Conservation (phyloP, 2,113 vertebrate genomes). For the Hemicordylus capensis region DNA sequence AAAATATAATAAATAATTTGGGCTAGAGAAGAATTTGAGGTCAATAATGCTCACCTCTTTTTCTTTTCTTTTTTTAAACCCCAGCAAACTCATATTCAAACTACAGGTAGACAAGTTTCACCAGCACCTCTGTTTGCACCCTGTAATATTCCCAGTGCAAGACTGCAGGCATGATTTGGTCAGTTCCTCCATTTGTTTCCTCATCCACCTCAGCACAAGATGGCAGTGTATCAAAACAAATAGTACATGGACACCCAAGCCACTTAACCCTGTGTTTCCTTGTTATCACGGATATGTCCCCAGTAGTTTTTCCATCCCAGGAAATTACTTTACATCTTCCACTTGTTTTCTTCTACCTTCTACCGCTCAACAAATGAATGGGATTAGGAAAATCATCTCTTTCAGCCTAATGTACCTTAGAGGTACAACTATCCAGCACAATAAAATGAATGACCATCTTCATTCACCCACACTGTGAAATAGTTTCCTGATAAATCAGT, state of each 20-base stretch:
- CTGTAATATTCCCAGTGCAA: conserved; percentile 38
- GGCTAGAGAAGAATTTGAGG: no score
- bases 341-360: neutral
- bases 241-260: conserved; percentile 40
- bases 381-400: neutral
- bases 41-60: no score
- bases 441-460: no score
- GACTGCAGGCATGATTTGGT: neutral
- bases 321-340: neutral
- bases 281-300: neutral
- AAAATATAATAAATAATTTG: no score
- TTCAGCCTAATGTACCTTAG: neutral
- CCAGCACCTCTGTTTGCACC: neutral
- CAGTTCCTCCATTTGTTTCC: conserved; percentile 15
- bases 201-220: conserved; percentile 37
- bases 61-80: no score
- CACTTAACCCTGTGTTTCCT: conserved; percentile 22
- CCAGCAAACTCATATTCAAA: neutral
- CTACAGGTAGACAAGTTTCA: neutral
- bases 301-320: neutral
- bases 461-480: no score
- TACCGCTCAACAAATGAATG: neutral
- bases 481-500: no score
- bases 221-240: conserved; percentile 59
- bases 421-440: no score